phyloP scores from a whole-genome alignment of 2,888 invertebrate genomes.

The Eudemis profundana region DNA sequence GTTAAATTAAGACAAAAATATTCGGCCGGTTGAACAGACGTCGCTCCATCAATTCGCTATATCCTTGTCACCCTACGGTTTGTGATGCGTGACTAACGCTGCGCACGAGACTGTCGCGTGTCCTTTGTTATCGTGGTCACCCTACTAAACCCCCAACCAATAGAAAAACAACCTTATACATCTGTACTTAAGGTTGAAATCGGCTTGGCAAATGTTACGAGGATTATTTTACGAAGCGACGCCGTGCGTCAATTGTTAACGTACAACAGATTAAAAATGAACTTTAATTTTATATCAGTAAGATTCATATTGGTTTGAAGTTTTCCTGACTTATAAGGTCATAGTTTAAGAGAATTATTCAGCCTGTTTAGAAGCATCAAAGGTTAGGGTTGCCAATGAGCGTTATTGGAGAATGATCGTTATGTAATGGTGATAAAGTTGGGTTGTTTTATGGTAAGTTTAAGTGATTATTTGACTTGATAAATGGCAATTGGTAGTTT shows the following conservation, averaged over 20 bases:
- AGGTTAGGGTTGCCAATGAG: not conserved
- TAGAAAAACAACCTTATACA: not conserved
- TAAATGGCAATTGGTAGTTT: slow-evolving; percentile 21
- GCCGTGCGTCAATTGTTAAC: slow-evolving; percentile 18
- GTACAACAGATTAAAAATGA: not conserved
- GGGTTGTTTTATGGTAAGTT: not conserved
- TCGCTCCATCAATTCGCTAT: slow-evolving; percentile 25
- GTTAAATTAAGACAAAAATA: not conserved
- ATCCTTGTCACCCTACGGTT: slow-evolving; percentile 29
- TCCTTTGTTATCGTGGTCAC: slow-evolving; percentile 16
- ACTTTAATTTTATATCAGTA: not conserved
- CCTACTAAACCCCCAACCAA: not conserved
- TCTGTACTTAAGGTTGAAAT: not conserved
- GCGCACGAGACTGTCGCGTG: slow-evolving; percentile 23
- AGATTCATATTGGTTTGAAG: too few species aligned
- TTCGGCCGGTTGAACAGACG: slow-evolving; percentile 8
- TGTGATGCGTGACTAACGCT: not conserved
- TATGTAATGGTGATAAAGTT: not conserved
- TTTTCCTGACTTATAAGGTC: too few species aligned
- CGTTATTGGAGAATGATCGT: not conserved
- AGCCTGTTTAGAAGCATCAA: not conserved
- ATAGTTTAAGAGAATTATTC: not conserved
- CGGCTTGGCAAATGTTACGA: too few species aligned
- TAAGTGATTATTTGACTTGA: slow-evolving; percentile 33
- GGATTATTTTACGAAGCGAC: not conserved